A percentile compares a stretch with the other conserved stretches of the same genome.
Evolutionary conservation across 2,888 invertebrate species (phyloP).

Genomic region (Fabriciana adippe): DNA sequence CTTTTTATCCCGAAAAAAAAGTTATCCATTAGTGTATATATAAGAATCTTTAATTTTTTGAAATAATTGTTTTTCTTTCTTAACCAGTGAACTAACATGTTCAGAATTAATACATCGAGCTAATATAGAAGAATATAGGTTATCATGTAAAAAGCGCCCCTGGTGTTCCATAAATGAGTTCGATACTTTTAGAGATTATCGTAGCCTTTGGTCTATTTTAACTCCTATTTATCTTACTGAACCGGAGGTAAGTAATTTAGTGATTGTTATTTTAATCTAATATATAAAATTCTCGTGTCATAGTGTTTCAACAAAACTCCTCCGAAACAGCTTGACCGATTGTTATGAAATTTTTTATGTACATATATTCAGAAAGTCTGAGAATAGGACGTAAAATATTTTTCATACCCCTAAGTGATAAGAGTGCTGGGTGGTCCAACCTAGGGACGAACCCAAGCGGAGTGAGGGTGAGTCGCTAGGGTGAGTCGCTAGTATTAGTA

Average conservation of each 20-base stretch:
- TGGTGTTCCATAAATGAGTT: slow-evolving; percentile 71
- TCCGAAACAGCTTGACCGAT: too few relatives aligned
- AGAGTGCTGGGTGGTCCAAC: too few relatives aligned
- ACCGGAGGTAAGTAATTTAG: slow-evolving; percentile 55
- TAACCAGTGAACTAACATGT: slow-evolving; percentile 61
- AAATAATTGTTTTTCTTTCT: neutral
- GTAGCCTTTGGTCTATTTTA: slow-evolving; percentile 63
- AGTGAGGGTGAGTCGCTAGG: too few relatives aligned
- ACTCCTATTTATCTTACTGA: slow-evolving; percentile 65
- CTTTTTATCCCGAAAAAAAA: too few relatives aligned
- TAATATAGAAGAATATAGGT: slow-evolving; percentile 59
- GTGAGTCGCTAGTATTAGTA: neutral
- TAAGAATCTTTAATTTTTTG: neutral
- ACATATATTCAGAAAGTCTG: too few relatives aligned
- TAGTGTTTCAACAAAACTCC: too few relatives aligned
- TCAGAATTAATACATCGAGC: slow-evolving; percentile 67
- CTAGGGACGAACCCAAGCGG: too few relatives aligned
- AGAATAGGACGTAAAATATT: too few relatives aligned
- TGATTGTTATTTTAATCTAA: neutral
- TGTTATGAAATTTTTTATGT: too few relatives aligned
- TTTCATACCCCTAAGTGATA: too few relatives aligned
- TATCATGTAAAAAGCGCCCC: slow-evolving; percentile 61
- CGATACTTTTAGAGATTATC: slow-evolving; percentile 67
- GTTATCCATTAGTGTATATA: too few relatives aligned
- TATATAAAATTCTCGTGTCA: too few relatives aligned